Base-by-base conservation (phyloP, 2,797 vertebrate species). In the Thunnus albacares region DNA sequence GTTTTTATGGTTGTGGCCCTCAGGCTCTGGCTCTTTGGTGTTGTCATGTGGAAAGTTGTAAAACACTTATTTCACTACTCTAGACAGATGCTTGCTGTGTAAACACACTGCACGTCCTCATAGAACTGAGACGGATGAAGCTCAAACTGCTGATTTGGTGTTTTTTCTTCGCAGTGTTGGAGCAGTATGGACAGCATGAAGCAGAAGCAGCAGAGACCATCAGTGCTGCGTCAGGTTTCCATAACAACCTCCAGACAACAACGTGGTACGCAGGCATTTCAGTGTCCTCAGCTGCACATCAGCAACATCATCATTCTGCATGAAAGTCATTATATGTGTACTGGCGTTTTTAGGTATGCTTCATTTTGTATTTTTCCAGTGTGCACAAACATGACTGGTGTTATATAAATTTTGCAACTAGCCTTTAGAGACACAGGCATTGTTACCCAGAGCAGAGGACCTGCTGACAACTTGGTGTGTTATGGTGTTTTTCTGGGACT, bases 191-290 rank as follows among this genome's bases (percentile, higher is more conserved):
- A 80, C 1, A 66, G 13, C 14, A 14, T 62, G 1, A 61, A 17
- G 22, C 86, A 85, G 74, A 89, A 86, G 60, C 91, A 90, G 60
- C 84, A 85, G 82, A 89, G 91, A 47, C 89, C 91, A 0, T 92
- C 91, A 4, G 91, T 92, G 18, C 81, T 92, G 17, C 72, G 89
- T 28, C 87, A 90, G 3, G 65, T 85, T 61, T 51, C 61, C 6
- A 81, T 71, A 64, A 52, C 77, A 38, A 28, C 83, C 28, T 81
- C 67, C 71, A 83, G 61, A 65, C 63, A 17, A 15, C 81, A 71
- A 3, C 69, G 66, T 0, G 76, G 91, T 91, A 83, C 1, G 56
- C 6, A 49, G 1, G 56, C 49, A 15, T 64, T 30, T 30, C 2
- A 47, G n/a, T 41, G 15, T 66, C 55, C 55, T 51, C 18, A 65